Percentiles rank a stretch among this genome's conserved stretches.
phyloP scores from a whole-genome alignment of 1,140 invertebrate species.

The Diorhabda elongata region DNA sequence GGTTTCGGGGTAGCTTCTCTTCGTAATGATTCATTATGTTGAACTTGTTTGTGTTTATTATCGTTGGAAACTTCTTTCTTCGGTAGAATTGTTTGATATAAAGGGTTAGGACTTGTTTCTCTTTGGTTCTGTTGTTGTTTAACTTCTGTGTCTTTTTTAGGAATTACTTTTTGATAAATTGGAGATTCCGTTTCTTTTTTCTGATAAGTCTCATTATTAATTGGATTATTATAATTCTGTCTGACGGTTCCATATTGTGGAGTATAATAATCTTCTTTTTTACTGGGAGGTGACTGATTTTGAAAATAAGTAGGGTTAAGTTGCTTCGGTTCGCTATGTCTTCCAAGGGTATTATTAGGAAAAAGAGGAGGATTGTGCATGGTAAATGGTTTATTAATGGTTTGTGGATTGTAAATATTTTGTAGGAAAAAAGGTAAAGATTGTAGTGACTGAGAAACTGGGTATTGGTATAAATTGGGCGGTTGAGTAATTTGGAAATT shows the following conservation, averaged over 20 bases:
- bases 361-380: constrained; percentile 37
- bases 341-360: constrained; percentile 37
- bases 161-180: background rate
- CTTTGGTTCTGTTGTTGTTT: background rate
- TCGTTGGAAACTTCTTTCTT: background rate
- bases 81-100: constrained; percentile 11
- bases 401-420: constrained; percentile 25
- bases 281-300: background rate
- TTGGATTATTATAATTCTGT: constrained; percentile 3
- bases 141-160: background rate
- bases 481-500: constrained; percentile 31
- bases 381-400: constrained; percentile 43
- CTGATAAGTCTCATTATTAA: background rate
- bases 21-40: constrained; percentile 18
- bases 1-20: constrained; percentile 23
- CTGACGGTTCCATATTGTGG: constrained; percentile 31
- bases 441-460: constrained; percentile 29
- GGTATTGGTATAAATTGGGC: constrained; percentile 25
- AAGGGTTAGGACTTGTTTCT: background rate
- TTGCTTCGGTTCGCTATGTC: constrained; percentile 37
- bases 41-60: constrained; percentile 25
- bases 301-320: constrained; percentile 18
- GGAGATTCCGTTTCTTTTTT: constrained; percentile 4
- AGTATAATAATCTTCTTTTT: constrained; percentile 28
- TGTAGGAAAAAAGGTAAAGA: constrained; percentile 24